Conservation (phyloP, 2,797 vertebrate species). For the Glossophaga mutica region DNA sequence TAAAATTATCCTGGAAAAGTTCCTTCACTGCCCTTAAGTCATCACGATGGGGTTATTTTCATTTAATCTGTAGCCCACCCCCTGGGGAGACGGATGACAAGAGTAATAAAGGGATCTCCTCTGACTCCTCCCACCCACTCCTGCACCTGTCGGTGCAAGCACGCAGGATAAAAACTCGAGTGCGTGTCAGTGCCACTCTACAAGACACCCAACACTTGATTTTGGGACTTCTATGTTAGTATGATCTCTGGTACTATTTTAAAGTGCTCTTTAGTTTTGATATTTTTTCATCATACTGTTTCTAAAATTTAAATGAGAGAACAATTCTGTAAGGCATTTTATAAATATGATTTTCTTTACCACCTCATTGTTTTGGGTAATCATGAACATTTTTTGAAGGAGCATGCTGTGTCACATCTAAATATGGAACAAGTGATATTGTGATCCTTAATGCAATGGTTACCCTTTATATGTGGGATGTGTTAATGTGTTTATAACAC, state of each 20-base stretch:
- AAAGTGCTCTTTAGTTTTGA: not conserved
- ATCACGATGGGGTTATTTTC: not conserved
- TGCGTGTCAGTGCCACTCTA: not conserved
- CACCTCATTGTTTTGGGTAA: not conserved
- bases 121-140: not conserved
- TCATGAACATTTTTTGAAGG: not conserved
- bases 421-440: not conserved
- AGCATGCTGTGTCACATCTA: not conserved
- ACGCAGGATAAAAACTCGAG: not conserved
- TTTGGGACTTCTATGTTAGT: not conserved
- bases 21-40: not conserved
- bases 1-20: conserved; percentile 12
- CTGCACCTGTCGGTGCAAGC: not conserved
- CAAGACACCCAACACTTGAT: not conserved
- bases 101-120: not conserved
- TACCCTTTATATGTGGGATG: not conserved
- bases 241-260: not conserved
- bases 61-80: not conserved
- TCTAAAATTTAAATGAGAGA: not conserved
- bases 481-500: not conserved
- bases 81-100: not conserved
- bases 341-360: not conserved
- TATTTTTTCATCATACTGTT: not conserved
- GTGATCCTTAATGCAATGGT: not conserved
- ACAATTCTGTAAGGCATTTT: not conserved